Evolutionary conservation across 1,140 invertebrate species (phyloP).

Genomic region (Anadara kagoshimensis): DNA sequence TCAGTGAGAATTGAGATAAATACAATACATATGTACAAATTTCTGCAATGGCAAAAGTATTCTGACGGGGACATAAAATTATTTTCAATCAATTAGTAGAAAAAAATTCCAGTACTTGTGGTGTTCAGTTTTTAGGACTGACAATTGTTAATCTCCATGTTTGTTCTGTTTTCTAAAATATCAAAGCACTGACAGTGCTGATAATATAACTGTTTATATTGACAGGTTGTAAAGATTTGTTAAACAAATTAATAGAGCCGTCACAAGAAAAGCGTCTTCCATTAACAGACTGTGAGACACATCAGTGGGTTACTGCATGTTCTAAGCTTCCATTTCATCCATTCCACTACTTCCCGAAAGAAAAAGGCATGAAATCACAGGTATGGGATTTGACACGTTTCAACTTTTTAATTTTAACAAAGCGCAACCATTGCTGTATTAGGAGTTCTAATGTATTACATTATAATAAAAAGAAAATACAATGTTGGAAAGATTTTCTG

Average conservation of each 20-base stretch:
- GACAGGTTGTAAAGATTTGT: slow-evolving; percentile 68
- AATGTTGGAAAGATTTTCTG: no score
- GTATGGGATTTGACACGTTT: slow-evolving; percentile 42
- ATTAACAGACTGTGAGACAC: slow-evolving; percentile 67
- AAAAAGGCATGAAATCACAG: slow-evolving; percentile 64
- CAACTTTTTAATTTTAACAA: not conserved
- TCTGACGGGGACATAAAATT: slow-evolving; percentile 2
- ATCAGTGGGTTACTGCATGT: slow-evolving; percentile 70
- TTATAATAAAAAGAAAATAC: no score
- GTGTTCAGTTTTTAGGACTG: no score
- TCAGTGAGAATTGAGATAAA: no score
- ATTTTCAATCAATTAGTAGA: no score
- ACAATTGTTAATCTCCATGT: no score
- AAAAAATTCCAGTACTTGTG: no score
- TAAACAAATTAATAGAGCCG: slow-evolving; percentile 71
- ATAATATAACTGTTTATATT: not conserved
- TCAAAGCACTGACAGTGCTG: not conserved
- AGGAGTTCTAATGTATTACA: no score
- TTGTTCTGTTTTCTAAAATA: no score
- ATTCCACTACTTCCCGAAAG: slow-evolving; percentile 60
- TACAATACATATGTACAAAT: no score
- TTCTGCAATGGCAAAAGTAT: no score
- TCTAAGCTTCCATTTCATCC: slow-evolving; percentile 67
- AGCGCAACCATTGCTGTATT: no score
- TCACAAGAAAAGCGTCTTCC: slow-evolving; percentile 67